A percentile compares a stretch with the other conserved stretches of the same genome.
Conservation (phyloP, 2,113 vertebrate species). For the Vombatus ursinus region DNA sequence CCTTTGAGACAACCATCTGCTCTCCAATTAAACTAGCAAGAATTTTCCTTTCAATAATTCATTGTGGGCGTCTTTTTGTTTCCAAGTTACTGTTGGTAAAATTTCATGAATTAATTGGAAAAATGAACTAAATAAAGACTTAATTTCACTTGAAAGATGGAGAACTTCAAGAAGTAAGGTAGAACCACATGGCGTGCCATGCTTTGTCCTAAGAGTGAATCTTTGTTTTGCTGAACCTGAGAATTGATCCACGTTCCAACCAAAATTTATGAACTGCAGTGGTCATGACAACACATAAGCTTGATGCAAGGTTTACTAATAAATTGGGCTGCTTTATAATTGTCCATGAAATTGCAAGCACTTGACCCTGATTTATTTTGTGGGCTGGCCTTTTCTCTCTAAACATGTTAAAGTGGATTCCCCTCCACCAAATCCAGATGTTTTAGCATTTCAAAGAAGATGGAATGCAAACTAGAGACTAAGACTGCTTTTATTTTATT, state of each 20-base stretch:
- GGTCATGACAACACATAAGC: constrained; percentile 68
- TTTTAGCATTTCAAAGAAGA: constrained; percentile 78
- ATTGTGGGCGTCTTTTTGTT: constrained; percentile 77
- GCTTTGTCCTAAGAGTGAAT: constrained; percentile 36
- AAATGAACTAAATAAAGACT: constrained; percentile 67
- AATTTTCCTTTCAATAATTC: constrained; percentile 77
- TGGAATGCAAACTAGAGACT: constrained; percentile 77
- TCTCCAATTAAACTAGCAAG: constrained; percentile 77
- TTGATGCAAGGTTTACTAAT: constrained; percentile 77
- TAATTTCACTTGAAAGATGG: constrained; percentile 58
- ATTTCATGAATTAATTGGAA: constrained; percentile 75
- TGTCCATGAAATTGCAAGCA: constrained; percentile 74
- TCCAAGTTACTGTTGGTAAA: constrained; percentile 77
- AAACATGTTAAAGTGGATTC: constrained; percentile 75
- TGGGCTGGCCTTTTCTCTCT: constrained; percentile 74
- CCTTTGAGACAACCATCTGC: constrained; percentile 80
- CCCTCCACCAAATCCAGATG: constrained; percentile 75
- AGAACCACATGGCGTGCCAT: constrained; percentile 23
- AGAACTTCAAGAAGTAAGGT: constrained; percentile 57
- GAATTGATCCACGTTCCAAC: constrained; percentile 58
- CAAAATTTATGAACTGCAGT: constrained; percentile 54
- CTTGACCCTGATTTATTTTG: constrained; percentile 80
- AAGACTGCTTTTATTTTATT: constrained; percentile 75
- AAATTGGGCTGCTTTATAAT: constrained; percentile 78
- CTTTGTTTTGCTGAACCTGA: constrained; percentile 47